Evolutionary conservation across 1,140 invertebrate genomes (phyloP), one percentile per base, ranked within the genome.

Genomic region (Zaprionus africanus): DNA sequence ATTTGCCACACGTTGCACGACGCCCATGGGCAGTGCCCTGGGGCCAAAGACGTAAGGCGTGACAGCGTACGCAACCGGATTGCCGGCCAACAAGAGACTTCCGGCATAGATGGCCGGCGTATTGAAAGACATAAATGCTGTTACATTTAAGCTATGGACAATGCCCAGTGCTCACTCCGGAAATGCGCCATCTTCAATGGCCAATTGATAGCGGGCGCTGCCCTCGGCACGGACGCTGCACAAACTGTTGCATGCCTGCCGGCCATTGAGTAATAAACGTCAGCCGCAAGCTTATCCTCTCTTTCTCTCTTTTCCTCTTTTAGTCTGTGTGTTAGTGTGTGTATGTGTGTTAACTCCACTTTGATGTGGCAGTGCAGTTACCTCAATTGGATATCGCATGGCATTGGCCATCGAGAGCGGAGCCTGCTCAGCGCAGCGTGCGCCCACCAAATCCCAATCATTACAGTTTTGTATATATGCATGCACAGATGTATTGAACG

Each of bases 41-140:
- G 94, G 90, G 81, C 93, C 94, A 1, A 94, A 94, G 72, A 96
- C 95, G 81, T 96, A 96, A 5, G 96, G 96, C 1, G 95, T 96
- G 9, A 96, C 93, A 4, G 96, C 95, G 93, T 94, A 96, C 0
- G 95, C 95, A 15, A 95, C 93, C 54, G 96, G 96, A 91, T 95
- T 96, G 11, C 96, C 96, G 56, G 96, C 95, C 38, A 94, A 93
- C 46, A 94, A 94, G 46, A 96, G 92, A n/a, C 95, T 95, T 62
- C 94, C 94, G 7, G 94, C 94, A 92, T 96, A 96, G 82, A 96
- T 94, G n/a, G 94, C 96, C n/a, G 96, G 95, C 46, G 96, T 96
- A 91, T 97, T 96, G 63, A 97, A 94, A 82, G 79, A 90, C 84
- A 82, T 90, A 93, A 96, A 96, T 91, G 96, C 96, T 82, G 95